Conservation (phyloP, 2,888 invertebrate genomes). For the Xanthia togata region DNA sequence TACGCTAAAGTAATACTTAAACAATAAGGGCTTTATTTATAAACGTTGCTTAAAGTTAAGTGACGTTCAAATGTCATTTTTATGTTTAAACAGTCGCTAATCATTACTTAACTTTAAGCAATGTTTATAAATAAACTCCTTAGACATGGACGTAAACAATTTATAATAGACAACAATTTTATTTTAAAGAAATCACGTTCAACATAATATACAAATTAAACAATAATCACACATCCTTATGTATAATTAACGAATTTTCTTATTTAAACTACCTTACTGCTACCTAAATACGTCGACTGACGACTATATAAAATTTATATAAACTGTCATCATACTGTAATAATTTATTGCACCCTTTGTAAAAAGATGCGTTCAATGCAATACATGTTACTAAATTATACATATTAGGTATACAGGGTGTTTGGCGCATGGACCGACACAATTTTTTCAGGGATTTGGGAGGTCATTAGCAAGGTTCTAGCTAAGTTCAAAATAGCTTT, state of each 20-base stretch:
- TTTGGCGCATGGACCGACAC: too few relatives aligned
- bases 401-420: too few relatives aligned
- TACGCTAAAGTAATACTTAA: slow-evolving; percentile 59
- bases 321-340: slow-evolving; percentile 35
- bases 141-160: slow-evolving; percentile 58
- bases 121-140: too few relatives aligned
- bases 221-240: slow-evolving; percentile 39
- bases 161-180: slow-evolving; percentile 52
- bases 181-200: slow-evolving; percentile 46
- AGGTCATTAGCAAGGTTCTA: too few relatives aligned
- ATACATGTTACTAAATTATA: slow-evolving; percentile 53
- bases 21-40: too few relatives aligned
- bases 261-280: slow-evolving; percentile 46
- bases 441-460: too few relatives aligned
- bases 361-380: slow-evolving; percentile 38
- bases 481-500: too few relatives aligned
- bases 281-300: slow-evolving; percentile 51
- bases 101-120: too few relatives aligned
- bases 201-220: slow-evolving; percentile 35
- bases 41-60: too few relatives aligned
- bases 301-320: slow-evolving; percentile 44
- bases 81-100: too few relatives aligned
- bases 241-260: slow-evolving; percentile 42
- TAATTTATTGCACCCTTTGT: slow-evolving; percentile 28
- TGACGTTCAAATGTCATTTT: too few relatives aligned